phyloP scores from a whole-genome alignment of 1,140 invertebrate species.

The Chelonus insularis region DNA sequence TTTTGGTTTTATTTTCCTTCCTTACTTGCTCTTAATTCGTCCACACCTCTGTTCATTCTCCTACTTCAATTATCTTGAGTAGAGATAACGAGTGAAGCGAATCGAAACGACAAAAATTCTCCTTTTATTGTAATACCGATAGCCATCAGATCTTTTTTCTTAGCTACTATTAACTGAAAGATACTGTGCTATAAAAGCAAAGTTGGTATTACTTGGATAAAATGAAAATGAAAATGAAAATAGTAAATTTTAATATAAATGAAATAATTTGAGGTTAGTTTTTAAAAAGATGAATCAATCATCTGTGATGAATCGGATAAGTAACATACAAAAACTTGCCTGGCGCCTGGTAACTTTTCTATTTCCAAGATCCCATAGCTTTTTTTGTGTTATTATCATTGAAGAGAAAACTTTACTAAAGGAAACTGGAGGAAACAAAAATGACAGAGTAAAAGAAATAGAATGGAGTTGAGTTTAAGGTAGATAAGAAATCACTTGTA shows the following conservation, averaged over 20 bases:
- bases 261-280: too few relatives aligned
- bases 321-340: slow-evolving; percentile 26
- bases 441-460: background rate
- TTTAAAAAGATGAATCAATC: slow-evolving; percentile 11
- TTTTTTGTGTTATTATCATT: slow-evolving; percentile 1
- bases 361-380: slow-evolving; percentile 7
- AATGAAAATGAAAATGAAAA: background rate
- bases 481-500: background rate
- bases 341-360: slow-evolving; percentile 23
- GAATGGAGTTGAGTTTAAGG: background rate
- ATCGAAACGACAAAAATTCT: background rate
- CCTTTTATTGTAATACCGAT: too few relatives aligned
- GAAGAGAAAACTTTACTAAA: background rate
- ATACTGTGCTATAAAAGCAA: background rate
- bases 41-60: background rate
- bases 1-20: background rate
- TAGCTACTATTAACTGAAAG: background rate
- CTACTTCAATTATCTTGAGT: slow-evolving; percentile 8
- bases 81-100: slow-evolving; percentile 6
- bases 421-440: slow-evolving; percentile 6
- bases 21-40: background rate
- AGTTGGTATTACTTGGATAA: too few relatives aligned
- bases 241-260: background rate
- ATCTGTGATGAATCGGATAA: slow-evolving; percentile 24
- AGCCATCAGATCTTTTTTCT: background rate